These are phyloP conservation scores for Nycticebus coucang DNA, from an alignment of 2,113 vertebrate species.

Conservation along the genomic window DNA sequence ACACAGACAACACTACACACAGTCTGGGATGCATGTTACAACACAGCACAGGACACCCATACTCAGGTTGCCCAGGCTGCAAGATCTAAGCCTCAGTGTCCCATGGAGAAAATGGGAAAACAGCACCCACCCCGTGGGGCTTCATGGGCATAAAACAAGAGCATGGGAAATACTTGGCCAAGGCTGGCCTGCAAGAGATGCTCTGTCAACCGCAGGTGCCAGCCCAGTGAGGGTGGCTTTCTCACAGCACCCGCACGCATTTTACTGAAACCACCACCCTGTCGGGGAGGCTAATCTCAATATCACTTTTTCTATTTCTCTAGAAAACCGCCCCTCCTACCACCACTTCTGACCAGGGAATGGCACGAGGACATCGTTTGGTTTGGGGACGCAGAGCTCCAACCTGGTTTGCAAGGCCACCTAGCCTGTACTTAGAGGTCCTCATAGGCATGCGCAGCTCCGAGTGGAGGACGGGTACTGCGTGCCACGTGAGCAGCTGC, in stretches of 20 bases:
- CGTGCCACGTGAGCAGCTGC: not conserved
- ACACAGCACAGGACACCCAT: not conserved
- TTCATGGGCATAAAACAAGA: not conserved
- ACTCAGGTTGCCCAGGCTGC: not conserved
- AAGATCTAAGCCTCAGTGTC: not conserved
- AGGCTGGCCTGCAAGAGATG: not conserved
- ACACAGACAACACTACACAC: not conserved
- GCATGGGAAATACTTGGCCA: not conserved
- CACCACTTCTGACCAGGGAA: not conserved
- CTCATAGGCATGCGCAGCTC: not conserved
- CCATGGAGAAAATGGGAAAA: not conserved
- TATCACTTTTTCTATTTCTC: not conserved
- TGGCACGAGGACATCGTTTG: not conserved
- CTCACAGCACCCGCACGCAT: not conserved
- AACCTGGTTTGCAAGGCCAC: not conserved
- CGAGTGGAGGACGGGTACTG: not conserved
- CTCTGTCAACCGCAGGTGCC: fast-evolving
- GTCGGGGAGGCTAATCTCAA: not conserved
- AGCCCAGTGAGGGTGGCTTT: not conserved
- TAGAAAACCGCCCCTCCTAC: fast-evolving
- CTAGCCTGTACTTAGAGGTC: not conserved
- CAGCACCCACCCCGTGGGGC: fast-evolving
- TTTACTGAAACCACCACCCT: not conserved
- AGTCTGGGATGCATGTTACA: not conserved
- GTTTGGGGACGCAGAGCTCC: not conserved